Conservation (phyloP, 2,888 invertebrate species). For the Acleris literana region DNA sequence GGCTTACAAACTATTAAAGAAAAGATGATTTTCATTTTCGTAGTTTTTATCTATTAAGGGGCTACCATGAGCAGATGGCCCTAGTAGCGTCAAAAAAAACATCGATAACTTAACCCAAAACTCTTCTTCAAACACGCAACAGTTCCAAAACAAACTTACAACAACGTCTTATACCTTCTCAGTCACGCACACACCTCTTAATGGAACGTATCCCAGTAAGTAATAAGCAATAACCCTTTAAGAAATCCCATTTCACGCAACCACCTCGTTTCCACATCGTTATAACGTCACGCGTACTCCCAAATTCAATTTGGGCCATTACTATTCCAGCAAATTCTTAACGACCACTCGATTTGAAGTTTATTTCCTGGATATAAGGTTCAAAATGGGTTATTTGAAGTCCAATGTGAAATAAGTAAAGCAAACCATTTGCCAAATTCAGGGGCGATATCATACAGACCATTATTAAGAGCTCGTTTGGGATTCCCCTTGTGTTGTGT, state of each 20-base stretch:
- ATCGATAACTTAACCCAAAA: too few relatives aligned
- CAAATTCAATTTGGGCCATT: conserved; percentile 66
- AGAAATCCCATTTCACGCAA: conserved; percentile 59
- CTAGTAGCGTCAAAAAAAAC: too few relatives aligned
- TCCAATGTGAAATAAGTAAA: conserved; percentile 59
- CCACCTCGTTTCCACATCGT: conserved; percentile 60
- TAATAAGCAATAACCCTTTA: conserved; percentile 28
- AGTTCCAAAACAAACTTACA: background rate
- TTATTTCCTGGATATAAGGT: conserved; percentile 42
- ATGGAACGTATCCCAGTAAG: conserved; percentile 1
- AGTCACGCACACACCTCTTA: background rate
- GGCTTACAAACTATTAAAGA: too few relatives aligned
- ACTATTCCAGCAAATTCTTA: conserved; percentile 33
- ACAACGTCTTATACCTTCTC: background rate
- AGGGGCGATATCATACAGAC: conserved; percentile 67
- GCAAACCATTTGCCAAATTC: conserved; percentile 61
- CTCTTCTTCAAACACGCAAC: background rate
- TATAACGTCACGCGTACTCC: conserved; percentile 55
- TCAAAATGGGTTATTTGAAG: conserved; percentile 40
- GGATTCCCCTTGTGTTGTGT: conserved; percentile 74
- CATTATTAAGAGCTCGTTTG: conserved; percentile 80
- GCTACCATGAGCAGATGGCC: too few relatives aligned
- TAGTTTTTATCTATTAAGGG: too few relatives aligned
- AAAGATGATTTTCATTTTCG: too few relatives aligned
- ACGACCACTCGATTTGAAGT: conserved; percentile 21